phyloP scores from a whole-genome alignment of 1,140 invertebrate genomes.

The Drosophila triauraria region DNA sequence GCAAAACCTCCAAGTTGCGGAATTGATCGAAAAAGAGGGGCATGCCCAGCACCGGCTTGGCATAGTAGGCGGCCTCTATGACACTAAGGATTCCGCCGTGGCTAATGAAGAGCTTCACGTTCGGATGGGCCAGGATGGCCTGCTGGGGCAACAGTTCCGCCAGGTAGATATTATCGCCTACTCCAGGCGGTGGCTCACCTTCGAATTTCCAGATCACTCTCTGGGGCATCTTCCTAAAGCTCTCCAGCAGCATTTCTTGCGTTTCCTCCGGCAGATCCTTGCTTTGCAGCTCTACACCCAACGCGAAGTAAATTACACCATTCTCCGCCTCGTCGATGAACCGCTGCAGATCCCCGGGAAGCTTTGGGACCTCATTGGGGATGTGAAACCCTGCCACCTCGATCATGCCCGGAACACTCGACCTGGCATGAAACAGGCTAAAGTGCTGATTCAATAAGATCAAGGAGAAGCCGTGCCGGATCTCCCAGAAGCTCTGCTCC shows the following conservation, averaged over 20 bases:
- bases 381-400: constrained; percentile 81
- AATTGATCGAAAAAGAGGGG: constrained; percentile 89
- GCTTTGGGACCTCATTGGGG: constrained; percentile 84
- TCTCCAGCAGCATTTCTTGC: constrained; percentile 86
- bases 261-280: constrained; percentile 86
- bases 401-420: constrained; percentile 64
- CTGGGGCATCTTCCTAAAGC: constrained; percentile 87
- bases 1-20: constrained; percentile 86
- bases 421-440: constrained; percentile 54
- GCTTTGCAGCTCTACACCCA: constrained; percentile 87
- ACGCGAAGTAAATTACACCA: constrained; percentile 87
- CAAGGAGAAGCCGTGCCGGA: constrained; percentile 54
- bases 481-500: constrained; percentile 34
- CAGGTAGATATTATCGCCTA: constrained; percentile 87
- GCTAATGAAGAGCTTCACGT: constrained; percentile 89
- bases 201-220: constrained; percentile 90
- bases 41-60: constrained; percentile 89
- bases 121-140: constrained; percentile 89
- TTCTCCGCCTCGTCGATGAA: constrained; percentile 86
- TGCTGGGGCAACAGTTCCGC: constrained; percentile 89
- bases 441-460: constrained; percentile 75
- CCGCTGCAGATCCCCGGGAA: constrained; percentile 83
- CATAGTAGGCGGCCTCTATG: constrained; percentile 89
- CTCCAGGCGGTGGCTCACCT: constrained; percentile 85
- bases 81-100: constrained; percentile 90